Percentiles rank a stretch among this genome's conserved stretches.
These are phyloP conservation scores for Schrankia costaestrigalis DNA, from an alignment of 2,888 invertebrate genomes.

Conservation along the genomic window DNA sequence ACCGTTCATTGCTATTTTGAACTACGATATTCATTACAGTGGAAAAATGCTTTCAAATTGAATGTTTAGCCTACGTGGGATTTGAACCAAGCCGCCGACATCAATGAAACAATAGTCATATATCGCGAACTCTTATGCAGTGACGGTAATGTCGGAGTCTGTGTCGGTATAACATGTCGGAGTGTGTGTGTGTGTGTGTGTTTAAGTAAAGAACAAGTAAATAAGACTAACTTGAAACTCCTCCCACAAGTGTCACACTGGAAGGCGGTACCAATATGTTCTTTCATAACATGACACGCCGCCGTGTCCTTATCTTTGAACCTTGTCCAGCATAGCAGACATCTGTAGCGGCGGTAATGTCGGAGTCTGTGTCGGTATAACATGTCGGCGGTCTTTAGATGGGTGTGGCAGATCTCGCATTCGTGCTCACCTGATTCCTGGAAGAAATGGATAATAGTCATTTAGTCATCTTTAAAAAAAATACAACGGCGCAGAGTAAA, in stretches of 20 bases:
- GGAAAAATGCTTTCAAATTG: too few species aligned
- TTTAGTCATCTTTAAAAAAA: neutral
- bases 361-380: slow-evolving; percentile 46
- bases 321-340: slow-evolving; percentile 34
- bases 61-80: too few species aligned
- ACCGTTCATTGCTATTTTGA: too few species aligned
- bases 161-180: slow-evolving; percentile 43
- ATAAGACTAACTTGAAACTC: slow-evolving; percentile 40
- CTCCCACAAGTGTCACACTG: slow-evolving; percentile 37
- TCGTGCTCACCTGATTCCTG: slow-evolving; percentile 36
- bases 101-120: too few species aligned
- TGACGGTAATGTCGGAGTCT: slow-evolving; percentile 48
- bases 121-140: too few species aligned
- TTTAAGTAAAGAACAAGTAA: neutral
- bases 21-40: too few species aligned
- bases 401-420: slow-evolving; percentile 40
- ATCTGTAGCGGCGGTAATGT: slow-evolving; percentile 51
- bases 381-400: slow-evolving; percentile 32
- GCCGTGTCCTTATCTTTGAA: slow-evolving; percentile 47
- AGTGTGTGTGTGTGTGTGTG: too few species aligned
- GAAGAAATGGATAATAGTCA: neutral
- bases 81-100: too few species aligned
- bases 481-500: neutral
- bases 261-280: slow-evolving; percentile 34
- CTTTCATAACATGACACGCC: slow-evolving; percentile 46